Conservation (phyloP, 2,113 vertebrate genomes). For the Irena cyanogastra region DNA sequence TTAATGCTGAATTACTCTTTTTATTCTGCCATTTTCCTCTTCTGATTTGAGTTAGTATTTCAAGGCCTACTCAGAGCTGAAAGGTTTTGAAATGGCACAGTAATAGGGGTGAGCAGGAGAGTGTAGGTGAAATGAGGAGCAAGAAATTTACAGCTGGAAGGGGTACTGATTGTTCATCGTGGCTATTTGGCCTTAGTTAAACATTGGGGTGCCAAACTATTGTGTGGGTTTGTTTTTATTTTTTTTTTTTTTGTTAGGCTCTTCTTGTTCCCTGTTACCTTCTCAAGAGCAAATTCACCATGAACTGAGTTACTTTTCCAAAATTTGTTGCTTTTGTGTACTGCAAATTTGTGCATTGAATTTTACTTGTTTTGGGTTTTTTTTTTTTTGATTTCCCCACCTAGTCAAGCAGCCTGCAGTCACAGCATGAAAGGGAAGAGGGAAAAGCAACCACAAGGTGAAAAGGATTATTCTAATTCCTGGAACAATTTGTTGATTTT, state of each 20-base stretch:
- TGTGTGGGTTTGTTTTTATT: not conserved
- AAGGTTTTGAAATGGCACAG: not conserved
- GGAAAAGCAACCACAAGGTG: not conserved
- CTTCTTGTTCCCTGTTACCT: not conserved
- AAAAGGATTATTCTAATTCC: not conserved
- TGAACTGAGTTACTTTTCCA: not conserved
- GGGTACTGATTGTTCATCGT: not conserved
- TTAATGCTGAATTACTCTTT: not conserved
- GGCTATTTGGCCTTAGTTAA: not conserved
- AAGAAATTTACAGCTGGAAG: not conserved
- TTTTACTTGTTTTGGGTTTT: not conserved
- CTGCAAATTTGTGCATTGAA: not conserved
- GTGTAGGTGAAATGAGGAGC: not conserved
- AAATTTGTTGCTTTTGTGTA: fast-evolving
- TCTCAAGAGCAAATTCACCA: not conserved
- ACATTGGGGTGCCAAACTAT: not conserved
- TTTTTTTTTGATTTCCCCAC: not conserved
- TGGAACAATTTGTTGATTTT: slow-evolving; percentile 9
- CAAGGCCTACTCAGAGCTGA: not conserved
- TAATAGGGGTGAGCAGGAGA: not conserved
- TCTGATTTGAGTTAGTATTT: not conserved
- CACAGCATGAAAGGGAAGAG: not conserved
- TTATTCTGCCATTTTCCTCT: not conserved
- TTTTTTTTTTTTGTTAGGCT: not conserved
- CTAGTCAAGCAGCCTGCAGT: not conserved